phyloP scores from a whole-genome alignment of 2,797 vertebrate genomes.

The Pangasius larnaudii region DNA sequence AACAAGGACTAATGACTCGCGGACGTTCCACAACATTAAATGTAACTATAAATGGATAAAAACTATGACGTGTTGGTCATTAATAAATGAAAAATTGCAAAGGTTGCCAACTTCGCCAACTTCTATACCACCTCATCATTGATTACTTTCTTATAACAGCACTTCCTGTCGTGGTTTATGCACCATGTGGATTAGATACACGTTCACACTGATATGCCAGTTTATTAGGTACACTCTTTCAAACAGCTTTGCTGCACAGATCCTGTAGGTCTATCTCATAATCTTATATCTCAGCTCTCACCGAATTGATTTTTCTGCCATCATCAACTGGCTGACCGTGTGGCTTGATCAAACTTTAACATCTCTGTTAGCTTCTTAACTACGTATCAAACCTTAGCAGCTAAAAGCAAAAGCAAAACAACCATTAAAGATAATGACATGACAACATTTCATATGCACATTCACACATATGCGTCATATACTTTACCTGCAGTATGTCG shows the following conservation, averaged over 20 bases:
- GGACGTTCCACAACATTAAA: neutral
- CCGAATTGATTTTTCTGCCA: too few species aligned
- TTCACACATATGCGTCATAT: neutral
- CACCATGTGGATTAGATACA: neutral
- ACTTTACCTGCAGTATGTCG: neutral
- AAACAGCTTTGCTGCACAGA: neutral
- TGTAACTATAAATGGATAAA: neutral
- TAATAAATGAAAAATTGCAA: neutral
- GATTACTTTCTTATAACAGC: too few species aligned
- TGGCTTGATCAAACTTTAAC: neutral
- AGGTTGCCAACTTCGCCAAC: neutral
- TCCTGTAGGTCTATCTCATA: neutral
- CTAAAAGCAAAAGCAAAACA: neutral
- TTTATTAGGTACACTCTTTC: neutral
- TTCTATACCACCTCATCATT: neutral
- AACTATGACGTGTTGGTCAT: neutral
- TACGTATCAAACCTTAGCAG: neutral
- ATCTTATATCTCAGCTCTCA: neutral
- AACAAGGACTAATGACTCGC: neutral
- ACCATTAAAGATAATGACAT: neutral
- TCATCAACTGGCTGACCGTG: too few species aligned
- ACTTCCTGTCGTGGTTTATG: neutral
- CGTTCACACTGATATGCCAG: neutral
- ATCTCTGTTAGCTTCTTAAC: neutral
- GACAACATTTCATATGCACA: neutral